phyloP scores from a whole-genome alignment of 2,888 invertebrate genomes.

The Microctonus hyperodae region DNA sequence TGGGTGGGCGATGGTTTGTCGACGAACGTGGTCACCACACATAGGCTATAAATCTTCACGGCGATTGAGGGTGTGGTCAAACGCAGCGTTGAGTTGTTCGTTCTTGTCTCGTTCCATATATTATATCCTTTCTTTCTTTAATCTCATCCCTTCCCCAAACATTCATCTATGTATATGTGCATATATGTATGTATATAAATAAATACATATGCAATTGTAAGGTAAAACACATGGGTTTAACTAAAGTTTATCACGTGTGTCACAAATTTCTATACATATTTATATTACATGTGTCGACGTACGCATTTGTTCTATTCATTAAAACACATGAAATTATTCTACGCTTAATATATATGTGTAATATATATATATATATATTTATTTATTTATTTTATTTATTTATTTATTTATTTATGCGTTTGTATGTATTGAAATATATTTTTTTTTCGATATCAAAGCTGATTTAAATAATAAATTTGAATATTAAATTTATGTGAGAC shows the following conservation, averaged over 20 bases:
- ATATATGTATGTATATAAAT: constrained; percentile 19
- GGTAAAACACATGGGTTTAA: neutral
- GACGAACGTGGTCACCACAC: constrained; percentile 15
- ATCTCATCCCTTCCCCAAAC: constrained; percentile 25
- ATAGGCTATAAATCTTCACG: constrained; percentile 57
- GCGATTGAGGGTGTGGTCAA: constrained; percentile 62
- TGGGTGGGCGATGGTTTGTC: constrained; percentile 37
- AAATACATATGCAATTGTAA: neutral
- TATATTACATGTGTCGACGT: neutral
- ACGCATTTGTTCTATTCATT: neutral
- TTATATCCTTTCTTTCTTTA: constrained; percentile 9
- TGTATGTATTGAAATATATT: no score
- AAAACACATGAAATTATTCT: neutral
- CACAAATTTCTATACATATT: neutral
- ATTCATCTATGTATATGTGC: neutral
- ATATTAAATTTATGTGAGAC: no score
- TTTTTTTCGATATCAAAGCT: no score
- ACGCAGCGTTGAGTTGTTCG: constrained; percentile 48
- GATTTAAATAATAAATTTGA: no score
- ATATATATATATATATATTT: neutral
- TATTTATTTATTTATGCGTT: neutral
- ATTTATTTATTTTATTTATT: neutral
- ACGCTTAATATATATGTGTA: no score
- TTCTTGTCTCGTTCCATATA: constrained; percentile 18
- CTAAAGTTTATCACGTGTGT: no score